phyloP scores from a whole-genome alignment of 2,797 vertebrate genomes.

The Philypnodon macrostomus region DNA sequence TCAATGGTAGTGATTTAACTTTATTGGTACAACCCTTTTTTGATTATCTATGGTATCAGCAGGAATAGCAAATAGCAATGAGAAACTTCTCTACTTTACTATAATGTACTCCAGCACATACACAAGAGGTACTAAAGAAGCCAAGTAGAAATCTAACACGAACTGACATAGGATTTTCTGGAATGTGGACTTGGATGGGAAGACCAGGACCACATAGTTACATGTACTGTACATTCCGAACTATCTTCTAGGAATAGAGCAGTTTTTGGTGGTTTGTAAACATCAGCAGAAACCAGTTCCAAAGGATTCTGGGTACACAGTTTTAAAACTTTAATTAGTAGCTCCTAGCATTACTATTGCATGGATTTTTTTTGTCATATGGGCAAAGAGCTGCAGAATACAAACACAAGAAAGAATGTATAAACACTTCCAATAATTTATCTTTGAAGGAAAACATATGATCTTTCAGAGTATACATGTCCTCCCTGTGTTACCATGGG shows the following conservation, averaged over 20 bases:
- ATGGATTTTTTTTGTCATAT: constrained; percentile 42
- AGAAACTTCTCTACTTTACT: constrained; percentile 4
- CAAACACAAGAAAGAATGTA: constrained; percentile 9
- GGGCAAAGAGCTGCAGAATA: constrained; percentile 16
- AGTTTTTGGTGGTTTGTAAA: constrained; percentile 52
- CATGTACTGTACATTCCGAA: constrained; percentile 3
- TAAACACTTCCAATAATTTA: constrained; percentile 24
- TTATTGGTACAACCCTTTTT: no score
- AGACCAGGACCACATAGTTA: constrained; percentile 13
- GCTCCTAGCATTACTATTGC: constrained; percentile 36
- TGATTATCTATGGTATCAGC: no score
- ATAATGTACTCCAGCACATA: constrained; percentile 5
- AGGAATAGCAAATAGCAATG: constrained; percentile 2
- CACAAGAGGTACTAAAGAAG: constrained; percentile 1
- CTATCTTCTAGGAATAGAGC: constrained; percentile 18
- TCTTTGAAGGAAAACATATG: constrained; percentile 64
- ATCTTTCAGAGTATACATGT: no score
- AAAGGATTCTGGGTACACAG: constrained; percentile 40
- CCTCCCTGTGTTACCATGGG: no score
- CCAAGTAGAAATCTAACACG: constrained; percentile 6
- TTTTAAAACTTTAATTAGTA: constrained; percentile 57
- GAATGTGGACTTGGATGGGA: constrained; percentile 28
- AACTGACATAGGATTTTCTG: constrained; percentile 17
- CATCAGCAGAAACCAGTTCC: constrained; percentile 52
- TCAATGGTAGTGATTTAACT: no score